Percentiles rank a stretch among this genome's conserved stretches.
Evolutionary conservation across 2,113 vertebrate genomes (phyloP).

Genomic region (Pleuronectes platessa): DNA sequence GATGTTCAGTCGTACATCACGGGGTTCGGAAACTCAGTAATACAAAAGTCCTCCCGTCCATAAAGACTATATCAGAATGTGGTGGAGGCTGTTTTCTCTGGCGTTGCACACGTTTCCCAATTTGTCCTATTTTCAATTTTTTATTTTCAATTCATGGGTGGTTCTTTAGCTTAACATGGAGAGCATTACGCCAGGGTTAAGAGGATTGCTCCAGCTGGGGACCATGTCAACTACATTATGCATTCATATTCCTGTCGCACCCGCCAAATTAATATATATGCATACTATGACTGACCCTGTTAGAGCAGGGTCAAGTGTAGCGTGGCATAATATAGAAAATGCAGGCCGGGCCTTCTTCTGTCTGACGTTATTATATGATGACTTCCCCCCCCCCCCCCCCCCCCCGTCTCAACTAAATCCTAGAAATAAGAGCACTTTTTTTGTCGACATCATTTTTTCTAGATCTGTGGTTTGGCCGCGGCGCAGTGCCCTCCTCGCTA

Average conservation of each 20-base stretch:
- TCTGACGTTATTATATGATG: constrained; percentile 1
- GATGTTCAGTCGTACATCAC: constrained; percentile 51
- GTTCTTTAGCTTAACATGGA: constrained; percentile 13
- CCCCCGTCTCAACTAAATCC: background rate
- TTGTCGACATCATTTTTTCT: constrained; percentile 22
- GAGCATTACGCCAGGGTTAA: constrained; percentile 8
- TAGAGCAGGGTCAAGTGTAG: constrained; percentile 30
- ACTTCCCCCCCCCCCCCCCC: background rate
- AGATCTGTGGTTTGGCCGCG: constrained; percentile 32
- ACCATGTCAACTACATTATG: constrained; percentile 45
- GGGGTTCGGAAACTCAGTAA: constrained; percentile 1
- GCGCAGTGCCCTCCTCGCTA: background rate
- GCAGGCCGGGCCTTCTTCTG: constrained; percentile 8
- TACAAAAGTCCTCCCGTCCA: no score
- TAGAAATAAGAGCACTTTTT: constrained; percentile 17
- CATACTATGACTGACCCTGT: constrained; percentile 26
- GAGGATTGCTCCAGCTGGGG: constrained; percentile 32
- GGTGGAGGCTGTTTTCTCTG: background rate
- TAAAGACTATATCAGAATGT: no score
- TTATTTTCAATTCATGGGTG: background rate
- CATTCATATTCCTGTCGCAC: constrained; percentile 35
- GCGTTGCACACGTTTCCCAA: no score
- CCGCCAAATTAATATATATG: constrained; percentile 41
- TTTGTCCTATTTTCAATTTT: background rate
- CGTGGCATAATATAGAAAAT: constrained; percentile 21